These are phyloP conservation scores for Anadara kagoshimensis DNA, from an alignment of 1,140 invertebrate genomes.

Conservation along the genomic window DNA sequence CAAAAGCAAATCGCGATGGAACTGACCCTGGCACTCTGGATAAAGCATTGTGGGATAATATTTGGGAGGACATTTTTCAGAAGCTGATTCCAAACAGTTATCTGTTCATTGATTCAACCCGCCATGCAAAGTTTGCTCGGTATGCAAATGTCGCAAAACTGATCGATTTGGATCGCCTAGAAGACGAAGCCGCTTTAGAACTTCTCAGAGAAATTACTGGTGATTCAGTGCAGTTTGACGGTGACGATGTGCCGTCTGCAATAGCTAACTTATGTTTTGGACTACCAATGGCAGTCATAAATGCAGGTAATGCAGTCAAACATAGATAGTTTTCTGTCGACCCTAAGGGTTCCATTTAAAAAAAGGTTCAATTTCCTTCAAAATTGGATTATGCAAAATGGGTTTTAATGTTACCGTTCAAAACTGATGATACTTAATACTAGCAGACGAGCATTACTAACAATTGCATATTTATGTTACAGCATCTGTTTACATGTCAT, in stretches of 20 bases:
- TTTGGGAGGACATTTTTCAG: conserved; percentile 9
- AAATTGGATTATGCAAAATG: no score
- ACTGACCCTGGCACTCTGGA: not conserved
- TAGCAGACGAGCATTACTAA: no score
- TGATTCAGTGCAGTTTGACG: not conserved
- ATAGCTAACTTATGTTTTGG: conserved; percentile 24
- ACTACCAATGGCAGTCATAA: conserved; percentile 15
- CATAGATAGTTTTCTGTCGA: no score
- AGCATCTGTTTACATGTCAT: no score
- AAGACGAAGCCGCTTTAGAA: not conserved
- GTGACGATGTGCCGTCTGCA: not conserved
- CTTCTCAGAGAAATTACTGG: conserved; percentile 6
- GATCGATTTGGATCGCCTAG: not conserved
- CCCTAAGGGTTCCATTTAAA: no score
- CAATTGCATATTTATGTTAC: no score
- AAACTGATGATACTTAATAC: no score
- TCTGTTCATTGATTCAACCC: conserved; percentile 10
- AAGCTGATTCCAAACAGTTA: not conserved
- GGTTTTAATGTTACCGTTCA: no score
- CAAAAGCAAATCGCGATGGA: conserved; percentile 19
- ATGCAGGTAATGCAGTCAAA: conserved; percentile 8
- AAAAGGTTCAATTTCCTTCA: no score
- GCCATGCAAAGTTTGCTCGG: not conserved
- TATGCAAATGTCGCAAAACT: not conserved
- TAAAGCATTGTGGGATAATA: conserved; percentile 10